phyloP scores from a whole-genome alignment of 2,888 invertebrate species.

The Sphinx pinastri region DNA sequence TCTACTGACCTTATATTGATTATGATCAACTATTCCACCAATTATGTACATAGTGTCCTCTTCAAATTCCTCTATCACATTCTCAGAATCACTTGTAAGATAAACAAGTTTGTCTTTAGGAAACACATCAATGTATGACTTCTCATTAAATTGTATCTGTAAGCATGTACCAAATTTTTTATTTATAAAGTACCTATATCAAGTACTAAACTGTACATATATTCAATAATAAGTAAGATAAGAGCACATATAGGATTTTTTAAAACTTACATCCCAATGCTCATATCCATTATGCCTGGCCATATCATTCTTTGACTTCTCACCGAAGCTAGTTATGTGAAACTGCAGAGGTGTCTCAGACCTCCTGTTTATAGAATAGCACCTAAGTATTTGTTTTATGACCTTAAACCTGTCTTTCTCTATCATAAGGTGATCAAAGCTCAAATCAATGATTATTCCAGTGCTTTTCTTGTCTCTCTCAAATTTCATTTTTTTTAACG shows the following conservation, averaged over 20 bases:
- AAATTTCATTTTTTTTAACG: conserved; percentile 89
- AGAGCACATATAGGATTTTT: background rate
- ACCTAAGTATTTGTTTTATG: conserved; percentile 94
- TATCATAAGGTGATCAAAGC: conserved; percentile 96
- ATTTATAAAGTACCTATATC: conserved; percentile 16
- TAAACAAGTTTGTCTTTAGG: conserved; percentile 92
- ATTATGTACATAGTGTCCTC: conserved; percentile 94
- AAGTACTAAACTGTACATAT: background rate
- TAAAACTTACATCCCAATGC: conserved; percentile 93
- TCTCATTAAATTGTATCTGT: conserved; percentile 88
- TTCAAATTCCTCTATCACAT: conserved; percentile 89
- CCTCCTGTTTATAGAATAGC: conserved; percentile 95
- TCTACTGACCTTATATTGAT: conserved; percentile 90
- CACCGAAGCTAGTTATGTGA: conserved; percentile 91
- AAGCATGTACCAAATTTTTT: conserved; percentile 35
- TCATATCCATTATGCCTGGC: conserved; percentile 93
- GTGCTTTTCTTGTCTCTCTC: conserved; percentile 87
- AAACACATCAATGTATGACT: conserved; percentile 88
- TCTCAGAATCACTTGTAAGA: conserved; percentile 96
- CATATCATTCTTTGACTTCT: conserved; percentile 89
- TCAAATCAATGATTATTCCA: conserved; percentile 93
- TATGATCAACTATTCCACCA: conserved; percentile 99
- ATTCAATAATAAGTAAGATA: too few relatives aligned
- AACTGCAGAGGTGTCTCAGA: conserved; percentile 91
- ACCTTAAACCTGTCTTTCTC: conserved; percentile 94